A percentile compares a stretch with the other conserved stretches of the same genome.
These are phyloP conservation scores for Casuarius casuarius DNA, from an alignment of 2,113 vertebrate genomes.

Conservation along the genomic window DNA sequence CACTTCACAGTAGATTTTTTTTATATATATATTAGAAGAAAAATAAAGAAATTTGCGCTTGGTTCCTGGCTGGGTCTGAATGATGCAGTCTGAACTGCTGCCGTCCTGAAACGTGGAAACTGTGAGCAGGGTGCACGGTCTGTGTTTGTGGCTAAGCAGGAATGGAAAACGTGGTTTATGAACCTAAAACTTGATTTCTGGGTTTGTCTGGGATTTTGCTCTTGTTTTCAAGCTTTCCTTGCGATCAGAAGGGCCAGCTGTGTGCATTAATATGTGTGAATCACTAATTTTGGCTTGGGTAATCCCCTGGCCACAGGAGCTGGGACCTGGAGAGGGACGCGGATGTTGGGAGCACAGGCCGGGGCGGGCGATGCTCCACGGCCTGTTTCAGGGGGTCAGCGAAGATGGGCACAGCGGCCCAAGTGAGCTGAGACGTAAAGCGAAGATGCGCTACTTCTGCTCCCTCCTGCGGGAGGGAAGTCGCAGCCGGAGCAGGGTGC, in stretches of 20 bases:
- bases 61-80: not conserved
- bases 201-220: not conserved
- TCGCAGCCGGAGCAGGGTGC: too few relatives aligned
- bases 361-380: not conserved
- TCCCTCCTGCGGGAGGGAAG: too few relatives aligned
- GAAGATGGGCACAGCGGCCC: not conserved
- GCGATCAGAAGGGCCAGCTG: not conserved
- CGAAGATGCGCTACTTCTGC: not conserved
- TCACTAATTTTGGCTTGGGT: too few relatives aligned
- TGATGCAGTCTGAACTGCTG: too few relatives aligned
- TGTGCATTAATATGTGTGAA: not conserved
- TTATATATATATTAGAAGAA: too few relatives aligned
- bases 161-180: not conserved
- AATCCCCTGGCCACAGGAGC: not conserved
- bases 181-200: not conserved
- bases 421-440: not conserved
- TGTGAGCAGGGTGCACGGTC: not conserved
- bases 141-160: not conserved
- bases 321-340: not conserved
- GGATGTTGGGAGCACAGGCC: not conserved
- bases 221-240: not conserved
- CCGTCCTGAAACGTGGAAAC: too few relatives aligned
- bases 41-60: not conserved
- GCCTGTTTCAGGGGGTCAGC: not conserved
- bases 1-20: not conserved